A percentile compares a stretch with the other conserved stretches of the same genome.
Conservation (phyloP, 2,888 invertebrate genomes). For the Nemurella pictetii region DNA sequence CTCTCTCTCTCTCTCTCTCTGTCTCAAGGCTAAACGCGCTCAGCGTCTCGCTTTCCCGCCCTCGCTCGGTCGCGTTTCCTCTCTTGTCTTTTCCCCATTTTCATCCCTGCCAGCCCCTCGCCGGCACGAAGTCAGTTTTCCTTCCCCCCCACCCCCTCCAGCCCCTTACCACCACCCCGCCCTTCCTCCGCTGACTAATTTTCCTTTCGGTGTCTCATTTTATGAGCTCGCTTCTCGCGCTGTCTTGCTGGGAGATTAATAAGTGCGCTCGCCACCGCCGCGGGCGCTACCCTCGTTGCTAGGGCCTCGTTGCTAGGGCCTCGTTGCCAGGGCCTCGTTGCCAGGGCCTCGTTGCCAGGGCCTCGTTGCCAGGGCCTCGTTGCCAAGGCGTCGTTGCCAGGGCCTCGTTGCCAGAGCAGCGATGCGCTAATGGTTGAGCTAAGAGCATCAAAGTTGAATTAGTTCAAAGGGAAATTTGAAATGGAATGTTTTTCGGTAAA, state of each 20-base stretch:
- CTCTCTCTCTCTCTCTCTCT: no score
- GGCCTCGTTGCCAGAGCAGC: no score
- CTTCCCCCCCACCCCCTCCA: background rate
- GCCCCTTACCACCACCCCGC: background rate
- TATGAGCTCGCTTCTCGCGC: slow-evolving; percentile 35
- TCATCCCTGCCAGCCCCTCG: background rate
- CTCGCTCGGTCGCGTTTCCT: background rate
- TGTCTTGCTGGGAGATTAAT: slow-evolving; percentile 36
- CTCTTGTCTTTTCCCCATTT: background rate
- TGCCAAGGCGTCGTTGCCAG: no score
- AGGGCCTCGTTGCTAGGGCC: slow-evolving; percentile 31
- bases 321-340: slow-evolving; percentile 33
- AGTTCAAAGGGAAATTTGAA: no score
- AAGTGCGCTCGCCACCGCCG: slow-evolving; percentile 35
- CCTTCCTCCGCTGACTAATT: slow-evolving; percentile 34
- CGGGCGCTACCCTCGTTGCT: slow-evolving; percentile 30
- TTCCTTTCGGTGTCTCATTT: slow-evolving; percentile 37
- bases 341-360: no score
- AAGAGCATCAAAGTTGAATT: no score
- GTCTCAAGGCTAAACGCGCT: background rate
- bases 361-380: slow-evolving; percentile 36
- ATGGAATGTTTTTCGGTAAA: no score
- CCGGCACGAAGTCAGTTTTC: background rate
- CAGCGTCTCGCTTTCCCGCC: background rate
- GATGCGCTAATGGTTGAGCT: no score